Evolutionary conservation across 2,888 invertebrate genomes (phyloP), one percentile per base, ranked within the genome.

Genomic region (Hypsopygia costalis): DNA sequence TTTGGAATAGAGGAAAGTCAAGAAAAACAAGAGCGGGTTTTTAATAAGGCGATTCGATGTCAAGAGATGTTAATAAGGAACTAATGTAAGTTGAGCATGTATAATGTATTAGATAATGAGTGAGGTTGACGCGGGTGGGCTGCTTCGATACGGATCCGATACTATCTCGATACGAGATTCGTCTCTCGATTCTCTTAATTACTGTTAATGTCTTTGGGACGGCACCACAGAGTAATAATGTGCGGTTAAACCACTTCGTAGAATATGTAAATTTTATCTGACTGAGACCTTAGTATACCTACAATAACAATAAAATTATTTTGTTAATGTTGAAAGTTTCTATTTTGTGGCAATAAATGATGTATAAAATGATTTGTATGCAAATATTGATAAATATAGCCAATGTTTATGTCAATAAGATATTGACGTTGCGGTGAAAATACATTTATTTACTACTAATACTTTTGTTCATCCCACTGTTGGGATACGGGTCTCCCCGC

Each of bases 101-200:
- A 77, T 81, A 81, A 81, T 81, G 80, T 78, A 81, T 82, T 79
- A 78, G 79, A 62, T 43, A 61, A 51, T 51, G 58, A 55, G 47
- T 49, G 55, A 45, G 40, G 52, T 59, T 65, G 63, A 68, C 67
- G 72, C 80, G 82, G 82, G 82, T 83, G 85, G 86, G 70, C 81
- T 49, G 47, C 31, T 32, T 61, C 75, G 83, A 79, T 80, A 77
- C 74, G 61, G 65, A 71, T 67, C 69, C 69, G 77, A 78, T 80
- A 62, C 69, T 71, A 85, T 85, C 85, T 80, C 73, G 69, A 78
- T 78, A 72, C 69, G 62, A 69, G 80, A 83, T 83, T 77, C 69
- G 72, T 66, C 63, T 70, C 66, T 72, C 69, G 81, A 85, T 85
- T 78, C 72, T 69, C 71, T 86, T 86, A 86, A 86, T 86, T 85